phyloP scores from a whole-genome alignment of 2,797 vertebrate species.

The Gymnothorax reevesii region DNA sequence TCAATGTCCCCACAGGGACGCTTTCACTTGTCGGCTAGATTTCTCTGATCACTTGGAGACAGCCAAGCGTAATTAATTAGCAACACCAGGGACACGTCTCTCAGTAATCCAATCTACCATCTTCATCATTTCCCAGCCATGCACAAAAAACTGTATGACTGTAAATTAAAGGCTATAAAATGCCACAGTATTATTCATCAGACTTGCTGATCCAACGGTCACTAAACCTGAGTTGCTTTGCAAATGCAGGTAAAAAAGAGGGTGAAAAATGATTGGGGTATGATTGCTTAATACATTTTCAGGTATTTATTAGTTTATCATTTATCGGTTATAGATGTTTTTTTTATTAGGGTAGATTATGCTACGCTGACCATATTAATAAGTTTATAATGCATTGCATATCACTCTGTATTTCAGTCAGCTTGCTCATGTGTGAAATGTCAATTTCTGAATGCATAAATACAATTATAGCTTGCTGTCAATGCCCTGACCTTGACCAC shows the following conservation, averaged over 20 bases:
- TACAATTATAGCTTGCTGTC: too few species aligned
- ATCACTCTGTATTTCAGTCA: too few species aligned
- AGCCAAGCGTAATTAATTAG: conserved; percentile 16
- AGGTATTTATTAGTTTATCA: background rate
- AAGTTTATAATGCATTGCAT: too few species aligned
- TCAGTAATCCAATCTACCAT: background rate
- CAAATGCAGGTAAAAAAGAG: background rate
- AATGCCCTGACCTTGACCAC: too few species aligned
- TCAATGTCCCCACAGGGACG: conserved; percentile 4
- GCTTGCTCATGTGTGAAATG: too few species aligned
- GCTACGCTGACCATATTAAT: too few species aligned
- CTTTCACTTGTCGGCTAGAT: conserved; percentile 1
- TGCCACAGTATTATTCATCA: background rate
- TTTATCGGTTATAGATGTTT: too few species aligned
- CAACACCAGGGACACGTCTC: background rate
- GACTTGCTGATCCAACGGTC: background rate
- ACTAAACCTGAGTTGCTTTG: background rate
- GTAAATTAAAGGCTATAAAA: background rate
- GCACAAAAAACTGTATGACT: background rate
- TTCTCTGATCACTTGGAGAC: conserved; percentile 11
- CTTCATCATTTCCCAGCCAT: conserved; percentile 3
- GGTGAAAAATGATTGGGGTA: background rate
- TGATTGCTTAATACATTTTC: background rate
- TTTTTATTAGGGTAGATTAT: too few species aligned
- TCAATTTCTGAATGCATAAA: too few species aligned